Base-by-base conservation (phyloP, 1,140 invertebrate genomes). In the Drosophila prosaltans region DNA sequence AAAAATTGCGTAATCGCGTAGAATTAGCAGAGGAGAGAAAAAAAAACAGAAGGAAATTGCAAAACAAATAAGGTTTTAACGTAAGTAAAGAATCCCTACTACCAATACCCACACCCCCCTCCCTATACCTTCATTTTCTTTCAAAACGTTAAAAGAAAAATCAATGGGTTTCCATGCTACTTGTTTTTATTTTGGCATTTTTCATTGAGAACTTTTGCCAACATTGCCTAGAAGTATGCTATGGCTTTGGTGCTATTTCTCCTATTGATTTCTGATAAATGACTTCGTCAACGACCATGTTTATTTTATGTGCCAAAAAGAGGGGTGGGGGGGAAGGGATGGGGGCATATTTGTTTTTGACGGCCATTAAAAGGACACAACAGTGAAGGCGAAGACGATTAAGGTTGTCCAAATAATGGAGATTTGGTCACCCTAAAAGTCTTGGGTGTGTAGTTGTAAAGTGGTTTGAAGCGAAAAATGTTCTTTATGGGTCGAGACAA, bases 1-100 rank as follows among this genome's bases (percentile, higher is more conserved):
- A 69, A 83, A 65, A 66, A 78, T 86, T 86, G 84, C 83, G 83
- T 83, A 86, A 86, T 88, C 83, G 66, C 26, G 45, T 51, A 9
- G 45, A 51, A 51, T 51, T 51, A 51, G 45, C n/a, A 51, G 45
- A 7, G 45, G 45, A 51, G 16, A 69, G 28, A 30, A 30, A 30
- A 30, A 30, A 30, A 30, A 30, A 30, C 2, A 72, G 32, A 39
- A 40, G 54, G 16, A 59, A 32, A 57, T n/a, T 57, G 51, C 68
- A 73, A 67, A 78, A 72, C 72, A 73, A 78, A 74, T 67, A 66
- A 74, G 65, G 57, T 64, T 67, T 63, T 66, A 36, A 36, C 21
- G 45, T 26, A 24, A 24, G 45, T 26, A 26, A 10, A 51, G 45
- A 51, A 51, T 51, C 8, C 21, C 21, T 16, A 26, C 21, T 36